Base-by-base conservation (phyloP, 92 coral and sea anemone species). In the Nematostella vectensis region DNA sequence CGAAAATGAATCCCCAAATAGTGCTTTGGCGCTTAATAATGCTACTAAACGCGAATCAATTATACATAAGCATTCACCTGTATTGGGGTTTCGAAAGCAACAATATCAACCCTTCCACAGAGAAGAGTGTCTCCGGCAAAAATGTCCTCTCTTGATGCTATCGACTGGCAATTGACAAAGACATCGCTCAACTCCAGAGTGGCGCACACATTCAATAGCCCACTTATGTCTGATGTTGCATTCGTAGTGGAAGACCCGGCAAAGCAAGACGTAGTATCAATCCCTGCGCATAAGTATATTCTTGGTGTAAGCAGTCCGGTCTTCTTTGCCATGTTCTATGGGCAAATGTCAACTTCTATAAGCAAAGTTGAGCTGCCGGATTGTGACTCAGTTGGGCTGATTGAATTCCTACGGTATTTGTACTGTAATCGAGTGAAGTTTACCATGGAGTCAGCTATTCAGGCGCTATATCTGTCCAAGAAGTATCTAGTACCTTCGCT, bases 271-370 rank as follows among this genome's bases (percentile, higher is more conserved):
- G 51, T 30, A 11, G 68, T 75, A 16, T 57, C 55, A 19, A 59
- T 83, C 20, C 94, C 96, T 3, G 86, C 94, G 29, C 89, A 80
- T 44, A 80, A 82, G 47, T 80, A 68, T 28, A 73, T 80, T 42
- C 73, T 89, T 17, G 89, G 86, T 0, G 70, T 74, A 1, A 76
- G 82, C 58, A 89, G 96, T 23, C 94, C 96, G 3, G 85, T 84
- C 0, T 80, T 88, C 40, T 69, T 79, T 24, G 82, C 87, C 11
- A 76, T 79, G 96, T 55, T 84, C 29, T 75, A 73, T 31, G 81
- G 85, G 29, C 48, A 74, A 4, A 27, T 76, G 25, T 55, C 76
- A 4, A 74, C 62, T 26, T 47, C 37, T 37, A 74, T 63, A 10
- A 27, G 63, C 63, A 68, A 61, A 15, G 65, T 84, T 43, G 62